Evolutionary conservation across 2,113 vertebrate species (phyloP).

Genomic region (Hydrochoerus hydrochaeris): DNA sequence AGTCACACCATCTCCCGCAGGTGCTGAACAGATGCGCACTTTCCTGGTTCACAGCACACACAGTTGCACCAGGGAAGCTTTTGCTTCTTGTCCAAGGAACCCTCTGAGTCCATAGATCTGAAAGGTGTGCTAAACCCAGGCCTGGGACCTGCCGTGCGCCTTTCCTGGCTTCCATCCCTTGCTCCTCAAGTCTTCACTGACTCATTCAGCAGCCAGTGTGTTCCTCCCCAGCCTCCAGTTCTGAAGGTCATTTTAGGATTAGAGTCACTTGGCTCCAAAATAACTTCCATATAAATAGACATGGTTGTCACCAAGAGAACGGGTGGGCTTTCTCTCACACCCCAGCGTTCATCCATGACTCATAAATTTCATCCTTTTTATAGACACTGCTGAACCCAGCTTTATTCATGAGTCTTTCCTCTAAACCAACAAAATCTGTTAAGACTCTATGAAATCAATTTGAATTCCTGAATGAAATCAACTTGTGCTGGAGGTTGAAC

Average conservation of each 20-base stretch:
- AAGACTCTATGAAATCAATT: neutral
- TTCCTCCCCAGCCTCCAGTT: neutral
- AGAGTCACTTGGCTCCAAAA: conserved; percentile 6
- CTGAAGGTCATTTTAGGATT: conserved; percentile 28
- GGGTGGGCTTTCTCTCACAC: conserved; percentile 16
- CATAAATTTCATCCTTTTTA: conserved; percentile 51
- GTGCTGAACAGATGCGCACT: neutral
- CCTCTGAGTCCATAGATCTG: neutral
- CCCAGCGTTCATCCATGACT: neutral
- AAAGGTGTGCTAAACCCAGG: neutral
- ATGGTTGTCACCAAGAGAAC: conserved; percentile 31
- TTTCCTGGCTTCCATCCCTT: neutral
- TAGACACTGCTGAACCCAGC: neutral
- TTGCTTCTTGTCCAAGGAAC: neutral
- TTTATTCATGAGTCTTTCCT: conserved; percentile 62
- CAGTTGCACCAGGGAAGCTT: neutral
- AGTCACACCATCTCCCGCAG: neutral
- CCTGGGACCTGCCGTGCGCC: neutral
- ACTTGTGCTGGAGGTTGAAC: neutral
- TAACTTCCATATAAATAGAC: neutral
- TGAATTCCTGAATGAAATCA: too few relatives aligned
- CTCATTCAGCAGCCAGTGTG: neutral
- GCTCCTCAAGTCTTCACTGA: neutral
- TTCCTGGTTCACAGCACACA: neutral
- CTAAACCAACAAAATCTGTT: conserved; percentile 10